Evolutionary conservation across 2,888 invertebrate species (phyloP).

Genomic region (Petrolisthes cinctipes): DNA sequence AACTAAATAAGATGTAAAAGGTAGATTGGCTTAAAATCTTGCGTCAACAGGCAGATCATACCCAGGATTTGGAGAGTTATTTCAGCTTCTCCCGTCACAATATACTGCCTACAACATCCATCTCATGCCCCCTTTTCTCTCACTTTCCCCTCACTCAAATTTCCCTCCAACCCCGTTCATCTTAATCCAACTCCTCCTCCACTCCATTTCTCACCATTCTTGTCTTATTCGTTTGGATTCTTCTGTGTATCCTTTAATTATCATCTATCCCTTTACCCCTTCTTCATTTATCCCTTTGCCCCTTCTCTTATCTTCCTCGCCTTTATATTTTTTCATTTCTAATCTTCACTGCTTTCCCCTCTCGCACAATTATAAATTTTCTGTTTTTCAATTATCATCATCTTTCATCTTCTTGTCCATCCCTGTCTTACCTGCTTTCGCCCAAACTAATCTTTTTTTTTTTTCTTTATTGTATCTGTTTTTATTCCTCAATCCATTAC

Average conservation of each 20-base stretch:
- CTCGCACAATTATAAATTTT: not conserved
- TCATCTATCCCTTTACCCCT: not conserved
- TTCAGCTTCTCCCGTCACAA: not conserved
- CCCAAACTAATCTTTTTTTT: not conserved
- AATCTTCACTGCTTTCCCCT: not conserved
- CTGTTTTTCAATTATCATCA: not conserved
- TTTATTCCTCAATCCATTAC: not conserved
- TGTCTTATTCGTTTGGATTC: not conserved
- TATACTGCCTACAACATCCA: not conserved
- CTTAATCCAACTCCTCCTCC: not conserved
- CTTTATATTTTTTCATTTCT: not conserved
- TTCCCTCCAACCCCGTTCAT: not conserved
- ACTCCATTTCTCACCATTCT: not conserved
- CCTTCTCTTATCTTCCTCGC: not conserved
- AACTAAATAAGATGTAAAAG: not conserved
- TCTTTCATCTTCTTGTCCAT: not conserved
- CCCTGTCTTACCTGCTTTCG: not conserved
- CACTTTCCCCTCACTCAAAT: not conserved
- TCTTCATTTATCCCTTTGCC: not conserved
- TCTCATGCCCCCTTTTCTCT: not conserved
- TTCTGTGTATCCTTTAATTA: not conserved
- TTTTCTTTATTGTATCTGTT: not conserved
- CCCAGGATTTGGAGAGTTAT: not conserved
- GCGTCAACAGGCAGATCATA: no score
- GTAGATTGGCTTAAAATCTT: no score